Evolutionary conservation across 2,888 invertebrate species (phyloP).

Genomic region (Pyrocoelia pectoralis): DNA sequence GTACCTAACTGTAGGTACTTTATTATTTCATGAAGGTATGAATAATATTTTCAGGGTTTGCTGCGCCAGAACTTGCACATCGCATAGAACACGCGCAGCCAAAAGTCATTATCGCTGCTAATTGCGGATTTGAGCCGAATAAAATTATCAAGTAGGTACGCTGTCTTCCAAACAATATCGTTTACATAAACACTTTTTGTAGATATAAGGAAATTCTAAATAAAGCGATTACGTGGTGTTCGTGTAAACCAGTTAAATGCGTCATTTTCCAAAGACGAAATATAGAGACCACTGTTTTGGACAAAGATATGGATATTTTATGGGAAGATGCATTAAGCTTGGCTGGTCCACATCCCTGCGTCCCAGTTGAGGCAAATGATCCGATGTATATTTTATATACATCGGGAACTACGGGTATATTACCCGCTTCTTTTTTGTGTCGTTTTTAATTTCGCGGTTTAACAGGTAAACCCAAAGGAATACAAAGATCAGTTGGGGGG

Average conservation of each 20-base stretch:
- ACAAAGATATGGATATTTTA: constrained; percentile 72
- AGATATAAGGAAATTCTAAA: constrained; percentile 84
- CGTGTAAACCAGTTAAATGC: constrained; percentile 78
- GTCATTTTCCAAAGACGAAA: constrained; percentile 83
- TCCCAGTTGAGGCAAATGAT: constrained; percentile 87
- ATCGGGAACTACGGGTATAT: constrained; percentile 75
- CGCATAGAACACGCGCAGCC: constrained; percentile 91
- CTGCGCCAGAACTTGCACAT: constrained; percentile 84
- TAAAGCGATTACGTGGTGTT: constrained; percentile 77
- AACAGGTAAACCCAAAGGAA: constrained; percentile 75
- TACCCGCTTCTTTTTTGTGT: not conserved
- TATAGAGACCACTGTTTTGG: constrained; percentile 70
- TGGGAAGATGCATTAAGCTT: constrained; percentile 78
- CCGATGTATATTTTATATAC: constrained; percentile 93
- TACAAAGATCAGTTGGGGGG: constrained; percentile 87
- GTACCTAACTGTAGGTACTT: too few relatives aligned
- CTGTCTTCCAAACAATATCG: too few relatives aligned
- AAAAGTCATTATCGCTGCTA: constrained; percentile 87
- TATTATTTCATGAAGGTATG: too few relatives aligned
- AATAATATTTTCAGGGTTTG: constrained; percentile 79
- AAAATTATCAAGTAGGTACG: constrained; percentile 82
- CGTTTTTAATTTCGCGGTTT: too few relatives aligned
- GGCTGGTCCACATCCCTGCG: constrained; percentile 77
- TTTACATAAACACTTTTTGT: too few relatives aligned
- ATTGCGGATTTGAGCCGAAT: constrained; percentile 89